phyloP scores from a whole-genome alignment of 2,888 invertebrate genomes.

The Polietes domitor region DNA sequence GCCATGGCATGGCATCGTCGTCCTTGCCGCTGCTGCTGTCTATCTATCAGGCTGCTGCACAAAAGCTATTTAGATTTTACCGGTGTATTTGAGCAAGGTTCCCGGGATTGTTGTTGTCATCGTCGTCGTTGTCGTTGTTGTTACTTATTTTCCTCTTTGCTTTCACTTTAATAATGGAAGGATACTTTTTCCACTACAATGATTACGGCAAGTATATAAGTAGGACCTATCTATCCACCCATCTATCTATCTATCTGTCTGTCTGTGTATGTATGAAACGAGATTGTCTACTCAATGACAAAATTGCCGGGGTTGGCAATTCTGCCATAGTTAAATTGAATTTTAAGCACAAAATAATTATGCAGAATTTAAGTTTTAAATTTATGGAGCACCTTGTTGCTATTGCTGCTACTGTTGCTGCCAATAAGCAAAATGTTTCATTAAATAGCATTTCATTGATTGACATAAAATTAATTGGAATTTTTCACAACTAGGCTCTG shows the following conservation, averaged over 20 bases:
- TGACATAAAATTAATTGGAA: neutral
- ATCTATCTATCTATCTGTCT: no score
- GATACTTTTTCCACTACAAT: conserved; percentile 36
- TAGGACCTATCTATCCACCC: neutral
- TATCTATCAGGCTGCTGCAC: neutral
- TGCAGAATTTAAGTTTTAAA: neutral
- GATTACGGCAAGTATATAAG: conserved; percentile 8
- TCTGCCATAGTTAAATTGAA: neutral
- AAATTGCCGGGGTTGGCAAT: neutral
- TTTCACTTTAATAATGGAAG: neutral
- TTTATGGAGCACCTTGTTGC: neutral
- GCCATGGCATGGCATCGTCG: neutral
- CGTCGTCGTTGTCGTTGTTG: neutral
- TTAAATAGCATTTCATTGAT: neutral
- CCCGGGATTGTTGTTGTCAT: neutral
- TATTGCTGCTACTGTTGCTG: neutral
- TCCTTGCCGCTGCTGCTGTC: neutral
- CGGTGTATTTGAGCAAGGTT: neutral
- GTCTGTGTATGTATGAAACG: no score
- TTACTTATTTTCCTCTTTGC: neutral
- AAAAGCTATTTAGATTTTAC: conserved; percentile 1
- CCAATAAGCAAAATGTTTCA: neutral
- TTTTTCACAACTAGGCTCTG: no score
- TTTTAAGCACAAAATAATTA: conserved; percentile 5
- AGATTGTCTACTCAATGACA: neutral